These are phyloP conservation scores for Saccopteryx leptura DNA, from an alignment of 2,113 vertebrate genomes.

Conservation along the genomic window DNA sequence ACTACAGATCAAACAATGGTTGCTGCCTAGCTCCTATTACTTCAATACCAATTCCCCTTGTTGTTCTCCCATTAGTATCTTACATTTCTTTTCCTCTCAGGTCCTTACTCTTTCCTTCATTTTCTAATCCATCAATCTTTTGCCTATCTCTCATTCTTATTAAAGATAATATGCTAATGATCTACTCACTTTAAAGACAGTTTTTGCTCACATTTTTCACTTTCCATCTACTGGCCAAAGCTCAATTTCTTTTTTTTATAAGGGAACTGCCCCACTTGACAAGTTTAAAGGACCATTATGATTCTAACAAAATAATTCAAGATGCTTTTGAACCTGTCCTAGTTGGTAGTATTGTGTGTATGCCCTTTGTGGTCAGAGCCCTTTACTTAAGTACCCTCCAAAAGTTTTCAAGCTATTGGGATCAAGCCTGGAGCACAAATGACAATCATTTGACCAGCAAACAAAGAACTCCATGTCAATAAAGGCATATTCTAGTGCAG, in stretches of 20 bases:
- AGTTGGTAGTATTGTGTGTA: not conserved
- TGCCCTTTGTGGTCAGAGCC: not conserved
- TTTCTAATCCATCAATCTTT: not conserved
- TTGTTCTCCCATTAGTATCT: not conserved
- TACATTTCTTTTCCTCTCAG: not conserved
- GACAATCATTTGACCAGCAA: not conserved
- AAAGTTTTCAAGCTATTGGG: not conserved
- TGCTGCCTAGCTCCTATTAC: not conserved
- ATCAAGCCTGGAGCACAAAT: not conserved
- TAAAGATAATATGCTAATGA: not conserved
- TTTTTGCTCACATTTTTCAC: not conserved
- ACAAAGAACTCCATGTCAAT: not conserved
- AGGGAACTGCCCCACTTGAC: not conserved
- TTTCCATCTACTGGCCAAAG: not conserved
- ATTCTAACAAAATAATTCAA: constrained; percentile 35
- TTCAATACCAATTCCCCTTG: not conserved
- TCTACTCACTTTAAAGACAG: not conserved
- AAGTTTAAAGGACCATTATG: not conserved
- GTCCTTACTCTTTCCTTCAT: not conserved
- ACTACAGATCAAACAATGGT: not conserved
- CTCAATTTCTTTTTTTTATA: not conserved
- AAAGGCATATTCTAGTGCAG: not conserved
- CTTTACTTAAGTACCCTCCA: not conserved
- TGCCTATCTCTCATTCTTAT: not conserved
- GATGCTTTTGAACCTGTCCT: not conserved